Conservation (phyloP, 2,888 invertebrate species). For the Pyrrhosoma nymphula region DNA sequence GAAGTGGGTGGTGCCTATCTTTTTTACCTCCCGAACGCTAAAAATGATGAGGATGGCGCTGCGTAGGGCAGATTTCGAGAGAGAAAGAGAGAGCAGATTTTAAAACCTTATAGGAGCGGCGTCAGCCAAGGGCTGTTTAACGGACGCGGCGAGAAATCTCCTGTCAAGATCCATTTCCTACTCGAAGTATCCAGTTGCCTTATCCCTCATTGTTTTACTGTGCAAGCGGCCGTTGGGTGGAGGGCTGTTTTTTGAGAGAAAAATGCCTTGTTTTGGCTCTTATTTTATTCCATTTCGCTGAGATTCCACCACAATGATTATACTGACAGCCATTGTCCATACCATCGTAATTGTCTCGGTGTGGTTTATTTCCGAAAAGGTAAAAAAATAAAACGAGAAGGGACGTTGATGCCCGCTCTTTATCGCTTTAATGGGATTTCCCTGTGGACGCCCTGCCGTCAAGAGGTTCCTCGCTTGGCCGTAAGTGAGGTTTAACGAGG, state of each 20-base stretch:
- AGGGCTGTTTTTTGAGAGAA: not conserved
- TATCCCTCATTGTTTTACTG: not conserved
- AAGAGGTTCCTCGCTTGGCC: not conserved
- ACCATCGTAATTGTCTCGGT: not conserved
- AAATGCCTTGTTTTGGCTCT: not conserved
- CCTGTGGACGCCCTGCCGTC: not conserved
- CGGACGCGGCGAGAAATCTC: not conserved
- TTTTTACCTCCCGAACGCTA: not conserved
- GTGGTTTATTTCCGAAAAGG: not conserved
- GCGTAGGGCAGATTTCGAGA: not conserved
- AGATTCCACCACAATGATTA: not conserved
- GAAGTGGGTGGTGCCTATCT: not conserved
- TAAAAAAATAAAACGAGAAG: not conserved
- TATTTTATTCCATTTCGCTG: not conserved
- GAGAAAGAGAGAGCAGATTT: no score
- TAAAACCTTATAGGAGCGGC: no score
- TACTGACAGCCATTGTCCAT: not conserved
- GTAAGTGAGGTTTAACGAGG: constrained; percentile 11
- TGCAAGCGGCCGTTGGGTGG: not conserved
- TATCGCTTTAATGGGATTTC: not conserved
- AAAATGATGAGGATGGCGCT: not conserved
- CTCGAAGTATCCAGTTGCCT: not conserved
- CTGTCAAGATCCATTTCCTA: not conserved
- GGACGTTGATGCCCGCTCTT: not conserved
- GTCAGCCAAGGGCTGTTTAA: not conserved